These are phyloP conservation scores for Ochlodes sylvanus DNA, from an alignment of 2,888 invertebrate genomes.

Conservation along the genomic window DNA sequence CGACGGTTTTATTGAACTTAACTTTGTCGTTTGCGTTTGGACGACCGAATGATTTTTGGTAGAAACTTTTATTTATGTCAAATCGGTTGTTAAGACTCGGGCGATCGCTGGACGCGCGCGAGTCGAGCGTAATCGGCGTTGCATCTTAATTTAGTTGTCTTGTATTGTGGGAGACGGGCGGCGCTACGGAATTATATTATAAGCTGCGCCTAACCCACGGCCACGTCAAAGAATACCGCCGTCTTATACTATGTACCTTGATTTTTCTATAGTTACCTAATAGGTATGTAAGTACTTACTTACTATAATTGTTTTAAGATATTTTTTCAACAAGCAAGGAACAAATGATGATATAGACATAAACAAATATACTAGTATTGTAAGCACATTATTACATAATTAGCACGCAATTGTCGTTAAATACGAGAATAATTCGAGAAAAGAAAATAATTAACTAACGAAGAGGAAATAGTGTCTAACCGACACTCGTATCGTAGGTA, in stretches of 20 bases:
- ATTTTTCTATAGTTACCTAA: not conserved
- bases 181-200: conserved; percentile 57
- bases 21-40: conserved; percentile 42
- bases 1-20: conserved; percentile 51
- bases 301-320: too few relatives aligned
- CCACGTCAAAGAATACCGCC: conserved; percentile 59
- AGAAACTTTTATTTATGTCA: conserved; percentile 42
- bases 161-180: conserved; percentile 72
- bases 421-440: too few relatives aligned
- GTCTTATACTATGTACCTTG: conserved; percentile 11
- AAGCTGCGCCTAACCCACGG: conserved; percentile 61
- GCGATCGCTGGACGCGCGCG: conserved; percentile 56
- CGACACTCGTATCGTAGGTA: too few relatives aligned
- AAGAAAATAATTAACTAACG: too few relatives aligned
- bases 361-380: too few relatives aligned
- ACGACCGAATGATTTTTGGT: conserved; percentile 26
- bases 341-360: too few relatives aligned
- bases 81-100: conserved; percentile 54
- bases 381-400: too few relatives aligned
- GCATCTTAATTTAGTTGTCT: conserved; percentile 85
- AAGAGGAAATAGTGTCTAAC: too few relatives aligned
- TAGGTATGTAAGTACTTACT: not conserved
- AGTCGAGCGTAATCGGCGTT: conserved; percentile 74
- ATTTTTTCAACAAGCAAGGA: too few relatives aligned
- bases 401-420: too few relatives aligned